Conservation (phyloP, 2,888 invertebrate species). For the Caenorhabditis zanzibari region DNA sequence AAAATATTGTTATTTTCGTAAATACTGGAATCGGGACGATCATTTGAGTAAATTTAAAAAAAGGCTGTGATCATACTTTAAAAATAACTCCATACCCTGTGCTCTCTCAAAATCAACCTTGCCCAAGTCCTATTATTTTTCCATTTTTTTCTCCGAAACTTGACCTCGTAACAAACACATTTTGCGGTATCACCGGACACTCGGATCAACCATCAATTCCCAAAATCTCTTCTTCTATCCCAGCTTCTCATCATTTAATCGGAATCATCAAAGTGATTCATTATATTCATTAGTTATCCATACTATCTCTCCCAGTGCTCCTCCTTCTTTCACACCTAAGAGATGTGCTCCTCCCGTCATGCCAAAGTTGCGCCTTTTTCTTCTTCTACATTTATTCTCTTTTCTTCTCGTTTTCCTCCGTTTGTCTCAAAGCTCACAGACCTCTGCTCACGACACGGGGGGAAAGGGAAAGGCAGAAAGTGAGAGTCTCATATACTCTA, state of each 20-base stretch:
- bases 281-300: conserved; percentile 24
- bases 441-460: conserved; percentile 4
- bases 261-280: not conserved
- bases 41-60: too few relatives aligned
- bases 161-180: too few relatives aligned
- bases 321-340: conserved; percentile 35
- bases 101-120: too few relatives aligned
- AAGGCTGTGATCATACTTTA: too few relatives aligned
- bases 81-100: too few relatives aligned
- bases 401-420: conserved; percentile 10
- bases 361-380: conserved; percentile 14
- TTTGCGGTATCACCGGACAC: not conserved
- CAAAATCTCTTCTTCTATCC: not conserved
- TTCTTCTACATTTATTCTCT: too few relatives aligned
- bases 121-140: too few relatives aligned
- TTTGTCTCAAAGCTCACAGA: conserved; percentile 16
- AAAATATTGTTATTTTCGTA: too few relatives aligned
- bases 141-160: too few relatives aligned
- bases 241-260: not conserved
- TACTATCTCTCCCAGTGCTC: not conserved
- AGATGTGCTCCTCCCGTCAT: conserved; percentile 7
- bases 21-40: too few relatives aligned
- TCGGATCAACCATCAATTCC: not conserved
- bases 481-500: conserved; percentile 34
- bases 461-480: not conserved